A percentile compares a stretch with the other conserved stretches of the same genome.
phyloP scores from a whole-genome alignment of 2,888 invertebrate species.

The Chelonus formosanus region DNA sequence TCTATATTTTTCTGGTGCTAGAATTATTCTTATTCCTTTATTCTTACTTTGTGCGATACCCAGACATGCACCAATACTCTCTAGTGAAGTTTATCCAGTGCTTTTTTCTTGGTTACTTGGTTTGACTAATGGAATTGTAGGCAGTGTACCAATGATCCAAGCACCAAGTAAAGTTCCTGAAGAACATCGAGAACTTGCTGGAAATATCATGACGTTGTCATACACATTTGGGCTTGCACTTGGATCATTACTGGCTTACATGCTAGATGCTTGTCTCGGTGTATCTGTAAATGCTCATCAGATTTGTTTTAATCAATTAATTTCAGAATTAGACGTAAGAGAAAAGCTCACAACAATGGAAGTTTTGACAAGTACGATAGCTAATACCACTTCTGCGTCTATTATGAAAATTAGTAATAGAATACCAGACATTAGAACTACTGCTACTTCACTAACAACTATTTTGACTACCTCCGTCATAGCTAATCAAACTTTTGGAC shows the following conservation, averaged over 20 bases:
- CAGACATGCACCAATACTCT: slow-evolving; percentile 76
- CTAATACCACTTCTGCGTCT: slow-evolving; percentile 45
- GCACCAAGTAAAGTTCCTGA: slow-evolving; percentile 88
- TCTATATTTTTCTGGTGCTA: slow-evolving; percentile 76
- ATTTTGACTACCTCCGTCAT: slow-evolving; percentile 48
- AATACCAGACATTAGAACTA: slow-evolving; percentile 47
- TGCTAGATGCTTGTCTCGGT: slow-evolving; percentile 69
- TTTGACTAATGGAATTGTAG: slow-evolving; percentile 86
- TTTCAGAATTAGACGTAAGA: no score
- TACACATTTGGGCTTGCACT: slow-evolving; percentile 88
- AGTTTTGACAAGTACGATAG: slow-evolving; percentile 11
- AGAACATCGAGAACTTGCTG: slow-evolving; percentile 86
- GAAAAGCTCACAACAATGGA: slow-evolving; percentile 15
- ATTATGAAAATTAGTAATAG: slow-evolving; percentile 48
- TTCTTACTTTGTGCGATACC: slow-evolving; percentile 85
- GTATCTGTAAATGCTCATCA: slow-evolving; percentile 48
- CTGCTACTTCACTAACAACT: slow-evolving; percentile 48
- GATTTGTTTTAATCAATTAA: slow-evolving; percentile 45
- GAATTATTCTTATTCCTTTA: slow-evolving; percentile 81
- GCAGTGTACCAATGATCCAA: slow-evolving; percentile 92
- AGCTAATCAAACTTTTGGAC: slow-evolving; percentile 47
- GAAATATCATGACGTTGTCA: slow-evolving; percentile 92
- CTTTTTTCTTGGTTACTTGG: slow-evolving; percentile 77
- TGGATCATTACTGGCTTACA: slow-evolving; percentile 85
- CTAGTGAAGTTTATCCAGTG: slow-evolving; percentile 73